Evolutionary conservation across 1,140 invertebrate species (phyloP), one percentile per base, ranked within the genome.

Genomic region (Heliothis virescens): DNA sequence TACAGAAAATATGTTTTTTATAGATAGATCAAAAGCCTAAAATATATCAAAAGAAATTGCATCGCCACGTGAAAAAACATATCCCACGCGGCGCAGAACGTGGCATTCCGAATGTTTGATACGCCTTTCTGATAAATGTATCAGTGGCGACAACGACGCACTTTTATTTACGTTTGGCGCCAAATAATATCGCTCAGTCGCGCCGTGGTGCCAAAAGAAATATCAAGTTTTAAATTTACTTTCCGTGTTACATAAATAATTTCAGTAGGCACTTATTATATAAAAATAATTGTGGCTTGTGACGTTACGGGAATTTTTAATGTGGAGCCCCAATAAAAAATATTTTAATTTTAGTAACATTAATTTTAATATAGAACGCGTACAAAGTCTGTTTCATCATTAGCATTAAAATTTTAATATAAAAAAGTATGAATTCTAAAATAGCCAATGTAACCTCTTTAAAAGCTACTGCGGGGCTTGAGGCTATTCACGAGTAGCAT

Each of bases 101-200:
- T 75, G 41, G 26, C 3, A 53, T 48, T 63, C 7, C 21, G 16
- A 16, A 41, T 59, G 59, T 59, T 74, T 74, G 55, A 74, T 76
- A 76, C 34, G n/a, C 21, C 73, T 26, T 26, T 15, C 55, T 60
- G 52, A 75, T 52, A 63, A 63, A 76, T 63, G 62, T 48, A 47
- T 52, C 79, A 41, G 26, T 65, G 74, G 59, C 80, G 82, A 80
- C 82, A 72, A 62, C 69, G 65, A 16, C 57, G 78, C 74, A 87
- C 81, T 77, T 57, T 92, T 92, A 94, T 94, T 94, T 93, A 90
- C 81, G 88, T 87, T 89, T 87, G 92, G 92, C 92, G 92, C 91
- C 92, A 90, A 89, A 87, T 84, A 86, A 90, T 88, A 89, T 87
- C 85, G 87, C 80, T 84, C 79, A 81, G 87, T 88, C 84, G 84